Conservation (phyloP, 2,888 invertebrate species). For the Drosophila paracracens region DNA sequence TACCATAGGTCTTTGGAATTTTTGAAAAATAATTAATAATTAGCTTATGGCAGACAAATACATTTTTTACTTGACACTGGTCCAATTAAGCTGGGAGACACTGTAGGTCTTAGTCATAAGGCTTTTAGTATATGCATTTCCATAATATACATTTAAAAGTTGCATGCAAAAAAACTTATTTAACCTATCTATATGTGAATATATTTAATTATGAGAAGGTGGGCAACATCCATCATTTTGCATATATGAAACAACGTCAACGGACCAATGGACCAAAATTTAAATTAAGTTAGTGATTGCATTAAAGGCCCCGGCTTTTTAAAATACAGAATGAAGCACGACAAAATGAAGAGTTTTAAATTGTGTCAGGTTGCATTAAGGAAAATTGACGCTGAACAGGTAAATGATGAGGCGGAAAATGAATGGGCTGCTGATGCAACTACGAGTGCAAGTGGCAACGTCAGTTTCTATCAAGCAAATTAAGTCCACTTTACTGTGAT, state of each 20-base stretch:
- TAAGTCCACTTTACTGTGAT: constrained; percentile 68
- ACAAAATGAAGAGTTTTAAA: constrained; percentile 2
- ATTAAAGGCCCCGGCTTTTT: not conserved
- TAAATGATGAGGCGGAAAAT: not conserved
- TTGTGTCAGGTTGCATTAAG: not conserved
- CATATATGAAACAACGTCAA: not conserved
- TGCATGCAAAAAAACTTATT: not conserved
- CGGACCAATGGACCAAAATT: not conserved
- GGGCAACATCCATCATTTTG: not conserved
- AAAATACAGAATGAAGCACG: constrained; percentile 16
- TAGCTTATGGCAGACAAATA: no score
- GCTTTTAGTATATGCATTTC: not conserved
- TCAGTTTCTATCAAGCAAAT: constrained; percentile 51
- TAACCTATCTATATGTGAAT: not conserved
- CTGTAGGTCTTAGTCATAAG: not conserved
- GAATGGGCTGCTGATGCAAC: not conserved
- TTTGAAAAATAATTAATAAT: no score
- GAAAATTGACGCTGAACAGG: constrained; percentile 10
- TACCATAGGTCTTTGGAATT: no score
- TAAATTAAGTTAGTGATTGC: not conserved
- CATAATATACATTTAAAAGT: not conserved
- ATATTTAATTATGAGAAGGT: not conserved
- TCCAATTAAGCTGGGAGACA: no score
- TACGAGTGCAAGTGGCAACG: not conserved
- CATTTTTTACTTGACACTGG: no score